These are phyloP conservation scores for Aleiodes alternator DNA, from an alignment of 2,888 invertebrate species.

Conservation along the genomic window DNA sequence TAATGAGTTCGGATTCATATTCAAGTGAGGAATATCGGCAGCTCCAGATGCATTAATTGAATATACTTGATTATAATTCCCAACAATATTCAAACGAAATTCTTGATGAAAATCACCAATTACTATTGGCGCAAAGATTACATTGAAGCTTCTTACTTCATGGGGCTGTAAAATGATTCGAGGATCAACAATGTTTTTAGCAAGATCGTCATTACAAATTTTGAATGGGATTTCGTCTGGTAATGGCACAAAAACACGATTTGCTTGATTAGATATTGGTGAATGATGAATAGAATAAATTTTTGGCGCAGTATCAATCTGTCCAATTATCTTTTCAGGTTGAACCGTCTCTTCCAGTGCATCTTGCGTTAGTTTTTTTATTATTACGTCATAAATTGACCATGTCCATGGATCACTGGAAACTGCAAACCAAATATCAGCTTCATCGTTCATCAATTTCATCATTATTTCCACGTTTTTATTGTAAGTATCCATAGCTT, in stretches of 20 bases:
- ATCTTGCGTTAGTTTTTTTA: constrained; percentile 53
- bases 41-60: constrained; percentile 60
- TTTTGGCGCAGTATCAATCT: constrained; percentile 41
- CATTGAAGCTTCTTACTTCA: constrained; percentile 60
- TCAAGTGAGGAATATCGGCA: constrained; percentile 62
- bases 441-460: constrained; percentile 49
- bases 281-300: constrained; percentile 47
- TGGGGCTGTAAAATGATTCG: constrained; percentile 62
- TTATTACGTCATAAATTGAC: constrained; percentile 55
- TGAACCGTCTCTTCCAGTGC: constrained; percentile 12
- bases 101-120: constrained; percentile 57
- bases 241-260: not conserved
- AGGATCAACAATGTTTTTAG: constrained; percentile 57
- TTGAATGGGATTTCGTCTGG: constrained; percentile 21
- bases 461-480: constrained; percentile 55
- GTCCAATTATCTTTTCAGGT: not conserved
- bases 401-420: constrained; percentile 59
- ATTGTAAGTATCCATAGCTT: constrained; percentile 55
- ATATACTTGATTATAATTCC: constrained; percentile 55
- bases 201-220: not conserved
- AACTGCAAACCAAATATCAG: constrained; percentile 63
- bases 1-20: constrained; percentile 61
- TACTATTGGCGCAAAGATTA: constrained; percentile 61
- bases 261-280: constrained; percentile 23
- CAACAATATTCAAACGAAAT: constrained; percentile 58